Percentiles rank a stretch among this genome's conserved stretches.
Evolutionary conservation across 53 echinoderm and acorn worm genomes (phyloP).

Genomic region (Paelopatides confundens): DNA sequence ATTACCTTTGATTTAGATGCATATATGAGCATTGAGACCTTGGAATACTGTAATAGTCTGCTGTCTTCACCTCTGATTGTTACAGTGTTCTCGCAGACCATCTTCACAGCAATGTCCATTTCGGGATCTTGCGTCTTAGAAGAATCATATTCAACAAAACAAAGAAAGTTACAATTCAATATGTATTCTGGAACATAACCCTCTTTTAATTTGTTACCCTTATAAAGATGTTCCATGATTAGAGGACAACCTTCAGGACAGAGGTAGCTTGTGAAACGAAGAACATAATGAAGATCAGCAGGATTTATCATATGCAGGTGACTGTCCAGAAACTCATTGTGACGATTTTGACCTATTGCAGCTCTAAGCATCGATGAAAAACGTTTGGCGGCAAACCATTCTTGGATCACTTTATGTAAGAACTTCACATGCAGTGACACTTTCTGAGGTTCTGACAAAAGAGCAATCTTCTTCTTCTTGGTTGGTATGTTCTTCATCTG

Average conservation of each 20-base stretch:
- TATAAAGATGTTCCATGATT: constrained; percentile 10
- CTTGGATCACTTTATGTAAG: background rate
- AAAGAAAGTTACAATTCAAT: constrained; percentile 6
- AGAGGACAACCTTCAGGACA: background rate
- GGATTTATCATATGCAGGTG: background rate
- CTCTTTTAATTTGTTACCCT: background rate
- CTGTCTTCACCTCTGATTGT: background rate
- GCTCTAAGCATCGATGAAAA: background rate
- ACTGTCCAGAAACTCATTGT: background rate
- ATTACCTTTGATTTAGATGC: background rate
- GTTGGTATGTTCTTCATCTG: no score
- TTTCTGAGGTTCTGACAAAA: no score
- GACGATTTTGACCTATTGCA: background rate
- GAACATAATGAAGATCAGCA: background rate
- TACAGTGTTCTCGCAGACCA: background rate
- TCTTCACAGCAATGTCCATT: background rate
- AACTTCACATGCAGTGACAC: background rate
- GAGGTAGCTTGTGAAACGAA: constrained; percentile 16
- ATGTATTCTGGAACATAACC: background rate
- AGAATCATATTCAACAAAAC: background rate
- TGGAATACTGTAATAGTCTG: background rate
- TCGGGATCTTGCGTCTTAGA: background rate
- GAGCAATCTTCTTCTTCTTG: no score
- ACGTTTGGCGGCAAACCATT: constrained; percentile 7
- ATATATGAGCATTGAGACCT: background rate